Evolutionary conservation across 2,888 invertebrate species (phyloP).

Genomic region (Melikaiella ostensackeni): DNA sequence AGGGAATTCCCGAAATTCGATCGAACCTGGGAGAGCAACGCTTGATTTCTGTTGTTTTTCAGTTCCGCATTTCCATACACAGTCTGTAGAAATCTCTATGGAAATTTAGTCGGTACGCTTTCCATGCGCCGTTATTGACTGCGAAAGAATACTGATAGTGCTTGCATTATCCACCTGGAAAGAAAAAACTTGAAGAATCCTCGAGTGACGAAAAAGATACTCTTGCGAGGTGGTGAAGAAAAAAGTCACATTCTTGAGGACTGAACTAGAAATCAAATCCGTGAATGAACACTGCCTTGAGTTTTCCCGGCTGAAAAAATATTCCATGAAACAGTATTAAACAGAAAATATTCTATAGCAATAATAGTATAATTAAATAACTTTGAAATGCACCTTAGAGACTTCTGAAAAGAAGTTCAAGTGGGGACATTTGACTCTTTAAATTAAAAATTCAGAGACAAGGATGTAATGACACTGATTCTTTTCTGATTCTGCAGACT

Average conservation of each 20-base stretch:
- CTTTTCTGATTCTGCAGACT: background rate
- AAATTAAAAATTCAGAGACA: background rate
- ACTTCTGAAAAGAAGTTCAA: background rate
- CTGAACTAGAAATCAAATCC: background rate
- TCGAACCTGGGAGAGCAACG: slow-evolving; percentile 15
- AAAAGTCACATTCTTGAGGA: background rate
- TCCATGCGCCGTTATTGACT: slow-evolving; percentile 68
- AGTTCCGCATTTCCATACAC: slow-evolving; percentile 66
- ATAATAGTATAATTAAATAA: too few relatives aligned
- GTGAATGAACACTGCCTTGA: background rate
- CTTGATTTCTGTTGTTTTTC: slow-evolving; percentile 66
- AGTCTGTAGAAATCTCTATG: slow-evolving; percentile 68
- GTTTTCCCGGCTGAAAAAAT: background rate
- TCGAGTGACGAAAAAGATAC: slow-evolving; percentile 33
- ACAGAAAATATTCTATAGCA: background rate
- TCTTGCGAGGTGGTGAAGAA: background rate
- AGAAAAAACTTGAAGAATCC: slow-evolving; percentile 30
- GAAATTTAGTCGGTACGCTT: slow-evolving; percentile 64
- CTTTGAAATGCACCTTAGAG: too few relatives aligned
- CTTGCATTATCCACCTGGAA: slow-evolving; percentile 66
- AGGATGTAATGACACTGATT: too few relatives aligned
- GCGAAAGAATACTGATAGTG: slow-evolving; percentile 66
- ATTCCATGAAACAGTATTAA: background rate
- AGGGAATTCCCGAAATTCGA: slow-evolving; percentile 11
- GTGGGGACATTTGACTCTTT: background rate